These are phyloP conservation scores for Anolis carolinensis DNA, from an alignment of 2,113 vertebrate species.

Conservation along the genomic window DNA sequence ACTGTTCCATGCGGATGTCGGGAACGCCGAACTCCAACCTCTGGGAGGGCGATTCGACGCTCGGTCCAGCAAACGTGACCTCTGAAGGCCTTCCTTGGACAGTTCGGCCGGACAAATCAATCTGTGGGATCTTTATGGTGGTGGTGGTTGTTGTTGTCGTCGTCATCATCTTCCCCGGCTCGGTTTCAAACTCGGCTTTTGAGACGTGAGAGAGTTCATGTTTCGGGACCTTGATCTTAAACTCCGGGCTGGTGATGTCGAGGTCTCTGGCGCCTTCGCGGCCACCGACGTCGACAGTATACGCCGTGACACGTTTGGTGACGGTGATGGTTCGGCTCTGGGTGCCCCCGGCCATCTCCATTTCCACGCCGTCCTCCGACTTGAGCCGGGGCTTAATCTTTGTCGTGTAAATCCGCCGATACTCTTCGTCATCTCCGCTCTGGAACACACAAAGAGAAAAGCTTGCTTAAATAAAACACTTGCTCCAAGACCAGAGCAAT, in stretches of 20 bases:
- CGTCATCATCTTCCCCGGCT: slow-evolving; percentile 49
- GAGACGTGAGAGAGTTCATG: slow-evolving; percentile 71
- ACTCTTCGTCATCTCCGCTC: slow-evolving; percentile 94
- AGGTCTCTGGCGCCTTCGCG: slow-evolving; percentile 76
- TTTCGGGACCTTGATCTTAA: slow-evolving; percentile 73
- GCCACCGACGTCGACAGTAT: slow-evolving; percentile 88
- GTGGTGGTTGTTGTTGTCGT: too few species aligned
- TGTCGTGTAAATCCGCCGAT: slow-evolving; percentile 89
- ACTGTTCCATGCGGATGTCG: slow-evolving; percentile 42
- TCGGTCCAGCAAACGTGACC: slow-evolving; percentile 27
- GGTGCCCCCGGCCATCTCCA: slow-evolving; percentile 76
- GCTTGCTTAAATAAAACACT: too few species aligned
- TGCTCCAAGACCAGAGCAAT: too few species aligned
- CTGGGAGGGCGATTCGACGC: not conserved
- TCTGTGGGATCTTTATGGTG: slow-evolving; percentile 47
- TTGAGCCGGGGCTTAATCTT: slow-evolving; percentile 94
- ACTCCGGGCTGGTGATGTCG: slow-evolving; percentile 80
- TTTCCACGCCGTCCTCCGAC: slow-evolving; percentile 84
- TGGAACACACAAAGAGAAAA: slow-evolving; percentile 61
- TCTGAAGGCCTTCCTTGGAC: slow-evolving; percentile 19
- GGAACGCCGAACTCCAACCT: slow-evolving; percentile 56
- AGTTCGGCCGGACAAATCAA: slow-evolving; percentile 31
- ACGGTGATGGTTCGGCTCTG: slow-evolving; percentile 94
- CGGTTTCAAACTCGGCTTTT: slow-evolving; percentile 59
- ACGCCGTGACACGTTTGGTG: slow-evolving; percentile 90